Evolutionary conservation across 2,113 vertebrate species (phyloP).

Genomic region (Vireo altiloquus): DNA sequence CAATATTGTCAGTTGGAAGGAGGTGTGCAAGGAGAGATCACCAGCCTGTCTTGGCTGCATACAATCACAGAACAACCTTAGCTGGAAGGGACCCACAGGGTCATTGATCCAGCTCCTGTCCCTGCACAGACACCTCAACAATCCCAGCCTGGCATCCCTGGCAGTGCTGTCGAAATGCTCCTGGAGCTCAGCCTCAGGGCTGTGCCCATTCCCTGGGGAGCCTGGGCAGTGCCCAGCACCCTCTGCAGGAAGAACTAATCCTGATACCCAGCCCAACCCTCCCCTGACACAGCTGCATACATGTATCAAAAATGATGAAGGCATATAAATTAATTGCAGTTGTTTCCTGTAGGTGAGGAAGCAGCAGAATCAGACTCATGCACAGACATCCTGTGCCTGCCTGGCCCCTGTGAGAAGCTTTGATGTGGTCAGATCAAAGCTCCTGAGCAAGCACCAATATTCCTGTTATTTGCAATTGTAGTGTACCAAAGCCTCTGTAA

Average conservation of each 20-base stretch:
- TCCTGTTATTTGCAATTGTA: background rate
- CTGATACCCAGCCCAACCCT: fast-evolving
- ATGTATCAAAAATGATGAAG: background rate
- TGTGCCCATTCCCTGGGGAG: background rate
- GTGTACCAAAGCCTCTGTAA: background rate
- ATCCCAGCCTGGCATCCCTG: background rate
- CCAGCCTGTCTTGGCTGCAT: background rate
- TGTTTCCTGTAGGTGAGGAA: background rate
- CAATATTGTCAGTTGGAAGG: fast-evolving
- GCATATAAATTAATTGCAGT: background rate
- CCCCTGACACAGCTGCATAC: background rate
- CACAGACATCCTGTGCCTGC: background rate
- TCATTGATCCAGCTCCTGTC: fast-evolving
- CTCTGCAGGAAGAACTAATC: background rate
- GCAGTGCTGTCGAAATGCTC: fast-evolving
- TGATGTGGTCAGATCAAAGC: background rate
- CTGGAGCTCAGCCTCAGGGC: background rate
- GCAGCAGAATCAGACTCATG: fast-evolving
- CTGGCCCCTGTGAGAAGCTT: background rate
- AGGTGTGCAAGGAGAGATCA: background rate
- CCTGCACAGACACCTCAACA: background rate
- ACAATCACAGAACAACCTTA: background rate
- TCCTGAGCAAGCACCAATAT: background rate
- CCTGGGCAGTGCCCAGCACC: background rate
- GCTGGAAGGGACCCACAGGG: background rate